Percentiles rank a stretch among this genome's conserved stretches.
Evolutionary conservation across 2,797 vertebrate species (phyloP).

Genomic region (Sorex maritimensis): DNA sequence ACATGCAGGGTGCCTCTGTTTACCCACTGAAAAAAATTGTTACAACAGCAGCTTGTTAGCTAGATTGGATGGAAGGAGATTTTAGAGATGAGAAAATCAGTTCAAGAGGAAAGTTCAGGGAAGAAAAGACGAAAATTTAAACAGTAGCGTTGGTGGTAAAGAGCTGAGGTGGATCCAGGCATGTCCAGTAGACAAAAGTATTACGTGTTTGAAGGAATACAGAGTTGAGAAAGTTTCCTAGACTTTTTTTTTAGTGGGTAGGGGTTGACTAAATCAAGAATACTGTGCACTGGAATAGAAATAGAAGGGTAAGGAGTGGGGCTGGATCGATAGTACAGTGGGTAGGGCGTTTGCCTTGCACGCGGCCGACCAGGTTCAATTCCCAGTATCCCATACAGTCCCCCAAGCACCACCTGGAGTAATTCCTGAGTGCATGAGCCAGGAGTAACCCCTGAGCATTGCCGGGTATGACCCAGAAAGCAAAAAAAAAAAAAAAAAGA

Average conservation of each 20-base stretch:
- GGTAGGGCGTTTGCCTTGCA: too few species aligned
- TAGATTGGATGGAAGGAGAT: conserved; percentile 4
- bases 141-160: background rate
- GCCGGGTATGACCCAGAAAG: too few species aligned
- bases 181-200: background rate
- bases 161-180: conserved; percentile 20
- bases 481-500: too few species aligned
- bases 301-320: background rate
- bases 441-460: too few species aligned
- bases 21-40: conserved; percentile 1
- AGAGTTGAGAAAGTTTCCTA: background rate
- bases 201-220: background rate
- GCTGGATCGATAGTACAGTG: too few species aligned
- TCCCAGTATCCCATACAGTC: too few species aligned
- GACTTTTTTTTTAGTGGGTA: conserved; percentile 56
- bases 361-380: too few species aligned
- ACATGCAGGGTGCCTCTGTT: background rate
- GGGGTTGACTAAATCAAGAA: background rate
- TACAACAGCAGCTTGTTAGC: background rate
- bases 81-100: background rate
- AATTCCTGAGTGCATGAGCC: too few species aligned
- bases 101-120: background rate
- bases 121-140: conserved; percentile 48
- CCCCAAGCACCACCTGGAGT: too few species aligned
- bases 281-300: background rate